Conservation (phyloP, 30 jellyfish, hydroid and myxozoan genomes). For the Aurelia sp. region DNA sequence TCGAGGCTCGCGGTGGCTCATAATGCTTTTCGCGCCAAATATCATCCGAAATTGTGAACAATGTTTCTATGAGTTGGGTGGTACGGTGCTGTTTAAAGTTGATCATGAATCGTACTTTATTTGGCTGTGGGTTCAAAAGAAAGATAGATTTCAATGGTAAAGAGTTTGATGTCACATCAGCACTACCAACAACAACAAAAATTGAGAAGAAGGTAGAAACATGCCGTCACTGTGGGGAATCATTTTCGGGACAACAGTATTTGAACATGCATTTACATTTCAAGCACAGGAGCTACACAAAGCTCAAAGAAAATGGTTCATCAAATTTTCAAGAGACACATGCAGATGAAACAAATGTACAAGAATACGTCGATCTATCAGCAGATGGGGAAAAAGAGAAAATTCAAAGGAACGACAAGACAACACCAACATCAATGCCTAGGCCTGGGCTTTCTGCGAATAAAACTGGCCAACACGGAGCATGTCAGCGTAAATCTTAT, state of each 20-base stretch:
- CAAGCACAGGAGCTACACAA: conserved; percentile 14
- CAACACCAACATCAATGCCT: background rate
- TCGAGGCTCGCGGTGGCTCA: background rate
- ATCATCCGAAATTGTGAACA: background rate
- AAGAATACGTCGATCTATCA: background rate
- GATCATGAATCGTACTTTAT: conserved; percentile 17
- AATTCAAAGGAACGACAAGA: background rate
- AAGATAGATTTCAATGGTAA: conserved; percentile 40
- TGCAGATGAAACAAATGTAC: conserved; percentile 24
- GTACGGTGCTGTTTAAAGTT: conserved; percentile 4
- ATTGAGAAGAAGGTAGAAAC: conserved; percentile 35
- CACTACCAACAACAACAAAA: conserved; percentile 38
- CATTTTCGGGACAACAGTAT: conserved; percentile 26
- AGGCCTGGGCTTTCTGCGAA: conserved; percentile 6
- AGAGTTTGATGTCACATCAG: conserved; percentile 44
- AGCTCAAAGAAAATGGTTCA: conserved; percentile 25
- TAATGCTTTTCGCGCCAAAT: background rate
- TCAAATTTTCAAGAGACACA: conserved; percentile 29
- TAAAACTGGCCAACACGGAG: background rate
- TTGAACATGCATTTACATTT: conserved; percentile 41
- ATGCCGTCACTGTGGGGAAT: conserved; percentile 29
- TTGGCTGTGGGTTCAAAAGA: conserved; percentile 39
- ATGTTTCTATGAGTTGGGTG: too few relatives aligned
- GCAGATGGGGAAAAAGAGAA: too few relatives aligned
- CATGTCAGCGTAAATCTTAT: background rate